phyloP scores from a whole-genome alignment of 2,888 invertebrate species.

The Hylaea fasciaria region DNA sequence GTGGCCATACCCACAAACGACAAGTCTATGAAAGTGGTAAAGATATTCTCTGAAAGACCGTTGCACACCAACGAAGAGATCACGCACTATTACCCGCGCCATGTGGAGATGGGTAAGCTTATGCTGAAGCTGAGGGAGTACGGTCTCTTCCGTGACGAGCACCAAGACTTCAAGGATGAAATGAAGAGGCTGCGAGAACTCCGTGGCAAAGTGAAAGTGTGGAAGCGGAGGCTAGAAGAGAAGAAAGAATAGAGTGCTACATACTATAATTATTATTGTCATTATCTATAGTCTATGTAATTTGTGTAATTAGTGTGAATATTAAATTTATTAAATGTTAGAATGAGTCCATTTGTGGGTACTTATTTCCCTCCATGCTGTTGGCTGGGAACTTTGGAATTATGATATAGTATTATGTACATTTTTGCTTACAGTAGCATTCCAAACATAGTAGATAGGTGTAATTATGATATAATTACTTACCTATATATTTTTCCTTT shows the following conservation, averaged over 20 bases:
- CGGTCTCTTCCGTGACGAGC: slow-evolving; percentile 94
- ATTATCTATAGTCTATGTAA: slow-evolving; percentile 9
- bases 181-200: slow-evolving; percentile 90
- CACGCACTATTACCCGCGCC: slow-evolving; percentile 94
- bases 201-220: slow-evolving; percentile 89
- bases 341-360: no score
- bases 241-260: slow-evolving; percentile 59
- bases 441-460: no score
- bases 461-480: no score
- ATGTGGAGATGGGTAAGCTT: slow-evolving; percentile 89
- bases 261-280: no score
- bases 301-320: slow-evolving; percentile 3
- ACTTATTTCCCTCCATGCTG: no score
- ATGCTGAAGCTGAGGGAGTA: slow-evolving; percentile 90
- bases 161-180: slow-evolving; percentile 95
- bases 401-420: no score
- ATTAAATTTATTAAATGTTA: background rate
- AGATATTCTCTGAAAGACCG: slow-evolving; percentile 91
- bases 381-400: no score
- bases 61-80: slow-evolving; percentile 89
- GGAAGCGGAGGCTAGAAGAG: slow-evolving; percentile 77
- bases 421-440: no score
- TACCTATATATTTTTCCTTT: no score
- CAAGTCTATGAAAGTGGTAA: slow-evolving; percentile 92
- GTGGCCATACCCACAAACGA: slow-evolving; percentile 90